Base-by-base conservation (phyloP, 2,888 invertebrate species). In the Leuctra nigra region DNA sequence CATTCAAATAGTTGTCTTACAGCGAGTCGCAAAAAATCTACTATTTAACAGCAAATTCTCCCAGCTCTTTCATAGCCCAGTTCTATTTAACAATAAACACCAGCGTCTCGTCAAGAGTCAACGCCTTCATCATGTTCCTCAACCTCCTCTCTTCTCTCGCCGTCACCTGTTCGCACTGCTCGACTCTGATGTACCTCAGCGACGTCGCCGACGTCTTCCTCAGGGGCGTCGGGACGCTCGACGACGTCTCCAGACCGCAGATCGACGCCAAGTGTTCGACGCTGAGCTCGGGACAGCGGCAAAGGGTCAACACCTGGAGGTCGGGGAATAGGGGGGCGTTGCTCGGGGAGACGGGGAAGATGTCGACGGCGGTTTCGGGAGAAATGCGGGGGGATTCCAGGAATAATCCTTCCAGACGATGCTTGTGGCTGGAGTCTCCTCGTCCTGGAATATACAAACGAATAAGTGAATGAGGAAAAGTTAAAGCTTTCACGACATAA, bases 381-480 rank as follows among this genome's bases (percentile, higher is more conserved):
- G 61, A 41, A 35, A 66, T 64, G 24, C 67, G 57, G 1, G 68
- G 68, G 1, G 65, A 67, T 55, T 68, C 68, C 9, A 68, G 60
- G 54, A 66, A 67, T 4, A 68, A 25, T 1, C 65, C 66, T 39
- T 64, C 62, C n/a, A 68, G 57, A n/a, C 58, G 60, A 22, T 56
- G 59, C 2, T 25, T 24, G 9, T 47, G 48, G 16, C 57, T 39
- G 16, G 59, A 53, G 36, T 57, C 56, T 16, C 57, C 62, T 11
- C 48, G 47, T 23, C 33, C 44, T 53, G 46, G 24, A 29, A 29
- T 11, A n/a, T n/a, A 29, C 29, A 29, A 29, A n/a, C n/a, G n/a
- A n/a, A n/a, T n/a, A n/a, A n/a, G n/a, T n/a, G n/a, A n/a, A n/a
- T n/a, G n/a, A n/a, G n/a, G n/a, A n/a, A n/a, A n/a, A n/a, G n/a